Conservation (phyloP, 2,797 vertebrate species). For the Enoplosus armatus region DNA sequence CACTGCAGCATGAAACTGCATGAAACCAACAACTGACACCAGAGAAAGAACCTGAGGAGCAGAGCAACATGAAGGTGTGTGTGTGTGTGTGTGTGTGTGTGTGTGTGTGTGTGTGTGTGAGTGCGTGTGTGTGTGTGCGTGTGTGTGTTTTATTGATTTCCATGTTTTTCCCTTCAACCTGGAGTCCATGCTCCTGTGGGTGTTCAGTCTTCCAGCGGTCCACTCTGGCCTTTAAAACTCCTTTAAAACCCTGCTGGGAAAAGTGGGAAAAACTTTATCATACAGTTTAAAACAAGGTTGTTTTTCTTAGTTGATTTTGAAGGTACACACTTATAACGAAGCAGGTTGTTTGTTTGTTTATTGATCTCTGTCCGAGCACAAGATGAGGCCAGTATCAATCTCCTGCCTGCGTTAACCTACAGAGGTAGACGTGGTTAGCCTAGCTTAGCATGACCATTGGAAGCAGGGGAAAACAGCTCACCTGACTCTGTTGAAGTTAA, state of each 20-base stretch:
- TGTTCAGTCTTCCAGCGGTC: not conserved
- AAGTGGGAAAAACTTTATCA: not conserved
- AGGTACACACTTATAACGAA: not conserved
- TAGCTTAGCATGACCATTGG: conserved; percentile 19
- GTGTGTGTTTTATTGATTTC: conserved; percentile 5
- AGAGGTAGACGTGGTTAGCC: not conserved
- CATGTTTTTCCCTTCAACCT: not conserved
- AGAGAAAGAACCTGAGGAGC: not conserved
- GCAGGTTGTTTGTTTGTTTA: too few relatives aligned
- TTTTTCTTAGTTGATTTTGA: not conserved
- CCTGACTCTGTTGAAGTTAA: too few relatives aligned
- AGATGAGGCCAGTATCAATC: not conserved
- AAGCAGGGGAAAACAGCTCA: too few relatives aligned
- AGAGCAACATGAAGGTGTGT: not conserved
- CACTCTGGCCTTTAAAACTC: not conserved
- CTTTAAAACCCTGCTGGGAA: not conserved
- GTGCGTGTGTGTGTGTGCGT: not conserved
- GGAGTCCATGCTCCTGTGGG: not conserved
- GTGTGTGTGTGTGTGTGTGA: not conserved
- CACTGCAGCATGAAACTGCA: not conserved
- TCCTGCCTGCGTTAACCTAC: too few relatives aligned
- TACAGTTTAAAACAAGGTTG: not conserved
- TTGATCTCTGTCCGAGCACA: not conserved
- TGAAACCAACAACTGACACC: not conserved
- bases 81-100: not conserved